Percentiles rank a stretch among this genome's conserved stretches.
phyloP scores from a whole-genome alignment of 2,113 vertebrate genomes.

The Petaurus breviceps region DNA sequence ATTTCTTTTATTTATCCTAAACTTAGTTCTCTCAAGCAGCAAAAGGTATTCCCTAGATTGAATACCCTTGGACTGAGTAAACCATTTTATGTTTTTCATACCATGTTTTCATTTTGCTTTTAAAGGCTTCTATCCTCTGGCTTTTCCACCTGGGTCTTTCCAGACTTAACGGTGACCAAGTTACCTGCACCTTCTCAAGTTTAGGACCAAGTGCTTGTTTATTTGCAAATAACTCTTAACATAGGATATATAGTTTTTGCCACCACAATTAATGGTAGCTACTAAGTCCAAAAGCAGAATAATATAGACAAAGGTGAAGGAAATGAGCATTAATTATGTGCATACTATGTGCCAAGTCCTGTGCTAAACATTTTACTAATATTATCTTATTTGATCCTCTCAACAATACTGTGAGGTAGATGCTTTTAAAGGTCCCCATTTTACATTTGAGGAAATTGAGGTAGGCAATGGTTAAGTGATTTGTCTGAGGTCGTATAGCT shows the following conservation, averaged over 20 bases:
- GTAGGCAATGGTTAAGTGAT: neutral
- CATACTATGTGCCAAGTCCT: too few relatives aligned
- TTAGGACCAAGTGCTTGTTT: rapidly evolving
- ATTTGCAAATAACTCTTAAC: neutral
- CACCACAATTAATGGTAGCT: neutral
- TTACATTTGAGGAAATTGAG: neutral
- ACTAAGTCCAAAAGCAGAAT: neutral
- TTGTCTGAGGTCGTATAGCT: neutral
- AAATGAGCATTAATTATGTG: too few relatives aligned
- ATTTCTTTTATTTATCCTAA: too few relatives aligned
- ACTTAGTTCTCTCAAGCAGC: too few relatives aligned
- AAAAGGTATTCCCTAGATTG: too few relatives aligned
- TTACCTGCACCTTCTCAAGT: neutral
- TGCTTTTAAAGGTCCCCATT: too few relatives aligned
- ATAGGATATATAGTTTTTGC: neutral
- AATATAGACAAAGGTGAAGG: neutral
- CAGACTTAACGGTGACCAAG: neutral
- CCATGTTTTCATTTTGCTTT: too few relatives aligned
- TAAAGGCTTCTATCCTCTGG: too few relatives aligned
- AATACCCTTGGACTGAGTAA: too few relatives aligned
- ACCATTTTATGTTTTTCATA: too few relatives aligned
- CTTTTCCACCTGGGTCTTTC: neutral
- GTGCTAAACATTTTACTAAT: neutral
- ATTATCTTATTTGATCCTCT: too few relatives aligned
- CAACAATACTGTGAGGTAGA: too few relatives aligned